Base-by-base conservation (phyloP, 2,797 vertebrate genomes). In the Chloroceryle inda region DNA sequence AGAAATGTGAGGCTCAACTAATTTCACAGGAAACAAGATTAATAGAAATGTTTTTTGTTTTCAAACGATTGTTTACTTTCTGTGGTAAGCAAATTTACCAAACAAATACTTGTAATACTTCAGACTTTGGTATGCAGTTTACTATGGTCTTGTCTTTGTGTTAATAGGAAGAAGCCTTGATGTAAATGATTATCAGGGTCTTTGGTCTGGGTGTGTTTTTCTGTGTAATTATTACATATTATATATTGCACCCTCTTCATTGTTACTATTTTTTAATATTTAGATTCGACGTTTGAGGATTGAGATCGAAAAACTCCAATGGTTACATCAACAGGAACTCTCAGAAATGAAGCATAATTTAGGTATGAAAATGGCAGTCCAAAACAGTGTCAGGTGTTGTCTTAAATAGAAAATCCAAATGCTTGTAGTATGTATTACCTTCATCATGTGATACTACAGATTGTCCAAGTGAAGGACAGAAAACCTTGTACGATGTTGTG, bases 301-400 rank as follows among this genome's bases (percentile, higher is more conserved):
- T 71, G 99, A 99, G 97, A 99, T 99, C 27, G 99, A 99, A 97
- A 99, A 99, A 58, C 98, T 99, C 27, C 99, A 99, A 86, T 99
- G 99, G 99, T 96, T 99, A 62, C 99, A 99, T 97, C 99, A 99
- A 85, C 99, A 99, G 87, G 99, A 99, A 82, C 97, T 99, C 45
- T 99, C 99, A 0, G 99, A 99, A 97, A 99, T 99, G 99, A 99
- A 99, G 93, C 99, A 99, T 97, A 99, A 99, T 92, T 94, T 99
- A 49, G 99, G 99, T 99, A 97, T 81, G 93, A 78, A 93, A 94
- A 67, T 42, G 47, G 33, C 55, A 88, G 23, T 68, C 52, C 61
- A 58, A 76, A 88, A 26, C 10, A 49, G 11, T 66, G 44, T 53
- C 44, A 45, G 22, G 58, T 45, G 23, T 59, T 78, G 40, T 82